Conservation (phyloP, 1,140 invertebrate species). For the Leptopilina boulardi region DNA sequence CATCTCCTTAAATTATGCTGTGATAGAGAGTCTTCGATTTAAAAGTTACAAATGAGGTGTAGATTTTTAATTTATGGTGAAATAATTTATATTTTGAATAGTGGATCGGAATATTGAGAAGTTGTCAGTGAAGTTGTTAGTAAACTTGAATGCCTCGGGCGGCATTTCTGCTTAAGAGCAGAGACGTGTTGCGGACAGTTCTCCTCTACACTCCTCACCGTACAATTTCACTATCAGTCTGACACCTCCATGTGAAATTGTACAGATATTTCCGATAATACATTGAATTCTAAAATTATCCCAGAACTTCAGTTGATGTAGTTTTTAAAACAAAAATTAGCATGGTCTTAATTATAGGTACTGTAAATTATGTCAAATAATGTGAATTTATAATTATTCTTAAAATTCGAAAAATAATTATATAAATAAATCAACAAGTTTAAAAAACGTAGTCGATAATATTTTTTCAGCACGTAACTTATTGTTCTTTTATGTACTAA, state of each 20-base stretch:
- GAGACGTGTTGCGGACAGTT: constrained; percentile 76
- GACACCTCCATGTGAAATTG: constrained; percentile 61
- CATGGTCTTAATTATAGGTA: too few relatives aligned
- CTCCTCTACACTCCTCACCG: constrained; percentile 62
- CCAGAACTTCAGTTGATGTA: not conserved
- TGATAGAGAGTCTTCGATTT: too few relatives aligned
- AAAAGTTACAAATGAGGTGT: too few relatives aligned
- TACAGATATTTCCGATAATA: constrained; percentile 65
- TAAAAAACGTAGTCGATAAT: too few relatives aligned
- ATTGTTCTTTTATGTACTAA: too few relatives aligned
- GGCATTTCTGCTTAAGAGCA: constrained; percentile 73
- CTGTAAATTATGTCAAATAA: too few relatives aligned
- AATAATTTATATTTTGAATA: not conserved
- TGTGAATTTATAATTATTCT: too few relatives aligned
- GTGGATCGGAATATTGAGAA: constrained; percentile 66
- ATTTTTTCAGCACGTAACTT: too few relatives aligned
- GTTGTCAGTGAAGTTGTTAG: constrained; percentile 76
- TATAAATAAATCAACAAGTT: too few relatives aligned
- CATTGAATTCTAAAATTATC: constrained; percentile 37
- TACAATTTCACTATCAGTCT: constrained; percentile 55
- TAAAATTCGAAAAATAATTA: too few relatives aligned
- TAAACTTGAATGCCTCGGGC: constrained; percentile 75
- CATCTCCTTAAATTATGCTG: too few relatives aligned
- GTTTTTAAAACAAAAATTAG: not conserved
- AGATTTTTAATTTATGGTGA: not conserved